A percentile compares a stretch with the other conserved stretches of the same genome.
phyloP scores from a whole-genome alignment of 2,113 vertebrate genomes.

The Entosphenus tridentatus region DNA sequence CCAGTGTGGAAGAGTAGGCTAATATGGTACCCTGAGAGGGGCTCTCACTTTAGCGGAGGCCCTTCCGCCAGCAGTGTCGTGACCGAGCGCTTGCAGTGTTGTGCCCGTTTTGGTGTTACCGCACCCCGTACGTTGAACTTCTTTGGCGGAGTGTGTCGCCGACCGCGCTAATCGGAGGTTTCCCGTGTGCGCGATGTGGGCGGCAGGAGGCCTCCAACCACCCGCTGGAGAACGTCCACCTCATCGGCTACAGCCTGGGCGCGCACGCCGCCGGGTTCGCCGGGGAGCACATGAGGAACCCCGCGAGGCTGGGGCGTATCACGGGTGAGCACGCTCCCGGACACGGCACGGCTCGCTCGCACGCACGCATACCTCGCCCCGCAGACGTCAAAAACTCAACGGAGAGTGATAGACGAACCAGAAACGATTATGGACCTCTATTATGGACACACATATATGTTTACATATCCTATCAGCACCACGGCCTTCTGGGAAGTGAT shows the following conservation, averaged over 20 bases:
- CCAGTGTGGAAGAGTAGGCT: no score
- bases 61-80: neutral
- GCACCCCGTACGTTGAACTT: neutral
- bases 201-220: slow-evolving; percentile 34
- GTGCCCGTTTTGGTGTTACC: neutral
- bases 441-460: no score
- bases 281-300: slow-evolving; percentile 37
- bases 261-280: slow-evolving; percentile 85
- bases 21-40: neutral
- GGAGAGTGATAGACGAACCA: no score
- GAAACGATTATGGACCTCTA: no score
- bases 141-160: neutral
- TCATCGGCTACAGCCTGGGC: slow-evolving; percentile 88
- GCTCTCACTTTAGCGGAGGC: neutral
- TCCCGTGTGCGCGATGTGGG: neutral
- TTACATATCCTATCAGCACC: no score
- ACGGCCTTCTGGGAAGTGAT: no score
- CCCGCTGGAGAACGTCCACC: slow-evolving; percentile 38
- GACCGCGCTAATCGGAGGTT: neutral
- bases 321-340: slow-evolving; percentile 36
- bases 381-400: no score
- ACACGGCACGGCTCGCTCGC: neutral
- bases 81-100: neutral
- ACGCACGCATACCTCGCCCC: no score
- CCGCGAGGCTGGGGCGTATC: slow-evolving; percentile 59